phyloP scores from a whole-genome alignment of 2,113 vertebrate species.

The Climacteris rufus region DNA sequence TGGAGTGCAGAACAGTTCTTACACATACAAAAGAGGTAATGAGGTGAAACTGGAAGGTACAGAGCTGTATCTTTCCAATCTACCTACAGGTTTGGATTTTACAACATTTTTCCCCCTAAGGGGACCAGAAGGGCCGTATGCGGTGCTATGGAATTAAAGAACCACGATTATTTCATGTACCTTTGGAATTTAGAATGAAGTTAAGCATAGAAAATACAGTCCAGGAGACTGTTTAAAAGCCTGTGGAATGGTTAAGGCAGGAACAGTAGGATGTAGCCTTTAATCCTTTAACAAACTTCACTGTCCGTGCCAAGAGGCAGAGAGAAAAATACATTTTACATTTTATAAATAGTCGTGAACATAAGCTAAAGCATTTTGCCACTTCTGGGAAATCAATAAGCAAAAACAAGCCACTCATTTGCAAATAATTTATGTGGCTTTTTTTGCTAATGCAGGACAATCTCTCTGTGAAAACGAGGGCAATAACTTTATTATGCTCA shows the following conservation, averaged over 20 bases:
- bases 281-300: slow-evolving; percentile 33
- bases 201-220: not conserved
- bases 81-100: not conserved
- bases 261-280: not conserved
- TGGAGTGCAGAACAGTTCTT: not conserved
- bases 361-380: slow-evolving; percentile 62
- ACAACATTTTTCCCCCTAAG: not conserved
- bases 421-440: slow-evolving; percentile 57
- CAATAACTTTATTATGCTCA: slow-evolving; percentile 69
- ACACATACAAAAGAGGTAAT: not conserved
- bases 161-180: not conserved
- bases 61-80: not conserved
- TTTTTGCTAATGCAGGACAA: slow-evolving; percentile 65
- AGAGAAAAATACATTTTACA: slow-evolving; percentile 40
- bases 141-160: not conserved
- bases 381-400: slow-evolving; percentile 67
- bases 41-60: slow-evolving; percentile 6
- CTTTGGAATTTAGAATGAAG: not conserved
- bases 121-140: not conserved
- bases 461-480: slow-evolving; percentile 70
- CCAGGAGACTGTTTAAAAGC: not conserved
- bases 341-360: slow-evolving; percentile 63
- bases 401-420: slow-evolving; percentile 52
- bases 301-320: slow-evolving; percentile 8
- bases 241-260: not conserved